These are phyloP conservation scores for Thumatha senex DNA, from an alignment of 2,888 invertebrate genomes.

Conservation along the genomic window DNA sequence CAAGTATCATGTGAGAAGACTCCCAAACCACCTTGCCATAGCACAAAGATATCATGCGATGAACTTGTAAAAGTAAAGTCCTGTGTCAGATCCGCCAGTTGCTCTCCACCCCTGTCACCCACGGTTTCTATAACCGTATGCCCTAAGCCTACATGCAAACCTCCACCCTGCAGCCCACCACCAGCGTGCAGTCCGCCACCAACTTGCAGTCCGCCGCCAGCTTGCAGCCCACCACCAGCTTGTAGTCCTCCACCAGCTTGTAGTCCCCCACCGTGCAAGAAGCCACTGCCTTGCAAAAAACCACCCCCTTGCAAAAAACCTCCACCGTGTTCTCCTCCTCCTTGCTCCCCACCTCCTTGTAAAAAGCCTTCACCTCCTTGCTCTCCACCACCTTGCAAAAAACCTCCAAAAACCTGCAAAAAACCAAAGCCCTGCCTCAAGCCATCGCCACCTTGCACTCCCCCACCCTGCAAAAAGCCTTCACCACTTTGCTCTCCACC, in stretches of 20 bases:
- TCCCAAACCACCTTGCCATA: slow-evolving; percentile 33
- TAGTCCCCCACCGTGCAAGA: background rate
- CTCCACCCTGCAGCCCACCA: background rate
- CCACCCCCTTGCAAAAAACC: background rate
- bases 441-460: background rate
- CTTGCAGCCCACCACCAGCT: background rate
- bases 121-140: background rate
- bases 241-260: background rate
- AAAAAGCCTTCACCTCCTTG: background rate
- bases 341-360: background rate
- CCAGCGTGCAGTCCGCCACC: background rate
- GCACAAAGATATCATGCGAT: slow-evolving; percentile 16
- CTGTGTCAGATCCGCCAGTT: background rate
- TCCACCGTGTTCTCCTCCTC: background rate
- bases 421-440: no score
- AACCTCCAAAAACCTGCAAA: background rate
- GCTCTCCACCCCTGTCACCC: background rate
- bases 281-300: background rate
- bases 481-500: background rate
- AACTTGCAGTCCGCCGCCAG: background rate
- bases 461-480: background rate
- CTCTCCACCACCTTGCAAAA: background rate
- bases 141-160: background rate
- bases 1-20: slow-evolving; percentile 29
- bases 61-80: background rate